phyloP scores from a whole-genome alignment of 2,113 vertebrate species.

The Erythrolamprus reginae region DNA sequence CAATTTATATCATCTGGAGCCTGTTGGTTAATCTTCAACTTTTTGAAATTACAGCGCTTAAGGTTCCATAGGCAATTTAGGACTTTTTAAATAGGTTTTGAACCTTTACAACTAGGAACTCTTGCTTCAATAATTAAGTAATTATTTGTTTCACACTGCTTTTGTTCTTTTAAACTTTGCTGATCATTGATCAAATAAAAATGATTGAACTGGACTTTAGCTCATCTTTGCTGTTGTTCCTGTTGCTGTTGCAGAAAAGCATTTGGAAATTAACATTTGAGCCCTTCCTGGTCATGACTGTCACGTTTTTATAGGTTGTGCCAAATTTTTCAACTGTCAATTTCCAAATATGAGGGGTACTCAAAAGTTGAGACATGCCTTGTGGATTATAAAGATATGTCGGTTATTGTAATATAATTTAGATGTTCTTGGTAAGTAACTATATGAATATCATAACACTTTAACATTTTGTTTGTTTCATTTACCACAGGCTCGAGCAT shows the following conservation, averaged over 20 bases:
- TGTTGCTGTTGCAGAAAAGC: not conserved
- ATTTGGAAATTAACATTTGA: not conserved
- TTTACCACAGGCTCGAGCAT: not conserved
- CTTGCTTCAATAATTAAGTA: not conserved
- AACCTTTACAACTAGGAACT: not conserved
- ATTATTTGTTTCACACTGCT: not conserved
- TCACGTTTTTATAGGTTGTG: too few relatives aligned
- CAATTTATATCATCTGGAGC: not conserved
- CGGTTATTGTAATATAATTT: too few relatives aligned
- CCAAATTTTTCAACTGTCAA: too few relatives aligned
- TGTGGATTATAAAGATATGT: too few relatives aligned
- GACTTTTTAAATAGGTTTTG: not conserved
- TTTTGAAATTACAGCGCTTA: not conserved
- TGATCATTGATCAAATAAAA: not conserved
- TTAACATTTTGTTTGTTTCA: too few relatives aligned
- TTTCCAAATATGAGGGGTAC: too few relatives aligned
- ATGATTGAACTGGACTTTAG: not conserved
- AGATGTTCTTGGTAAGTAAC: too few relatives aligned
- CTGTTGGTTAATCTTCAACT: not conserved
- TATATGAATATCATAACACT: too few relatives aligned
- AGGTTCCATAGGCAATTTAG: not conserved
- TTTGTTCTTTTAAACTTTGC: not conserved
- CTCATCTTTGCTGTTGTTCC: not conserved
- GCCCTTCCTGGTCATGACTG: not conserved
- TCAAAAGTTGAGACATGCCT: too few relatives aligned